These are phyloP conservation scores for Scophthalmus maximus DNA, from an alignment of 2,113 vertebrate species.

Conservation along the genomic window DNA sequence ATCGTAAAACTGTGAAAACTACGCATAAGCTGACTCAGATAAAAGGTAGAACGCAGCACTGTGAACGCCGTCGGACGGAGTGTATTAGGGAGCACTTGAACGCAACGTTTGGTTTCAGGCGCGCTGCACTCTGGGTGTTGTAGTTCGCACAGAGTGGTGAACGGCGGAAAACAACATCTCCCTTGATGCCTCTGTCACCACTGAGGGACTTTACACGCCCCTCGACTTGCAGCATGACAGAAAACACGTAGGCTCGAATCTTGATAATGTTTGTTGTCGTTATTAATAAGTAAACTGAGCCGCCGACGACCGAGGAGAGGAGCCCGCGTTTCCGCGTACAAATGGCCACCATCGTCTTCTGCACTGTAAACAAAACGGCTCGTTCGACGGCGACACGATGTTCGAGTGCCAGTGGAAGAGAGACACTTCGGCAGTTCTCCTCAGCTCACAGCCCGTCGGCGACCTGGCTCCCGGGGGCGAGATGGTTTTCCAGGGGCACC, in stretches of 20 bases:
- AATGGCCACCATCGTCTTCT: conserved; percentile 74
- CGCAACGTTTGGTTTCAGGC: background rate
- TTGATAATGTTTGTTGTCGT: too few relatives aligned
- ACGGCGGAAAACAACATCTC: conserved; percentile 56
- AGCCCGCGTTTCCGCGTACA: background rate
- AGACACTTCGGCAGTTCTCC: background rate
- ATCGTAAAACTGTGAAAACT: too few relatives aligned
- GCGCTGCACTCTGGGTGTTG: conserved; percentile 53
- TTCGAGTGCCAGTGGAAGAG: conserved; percentile 14
- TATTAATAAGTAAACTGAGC: conserved; percentile 16
- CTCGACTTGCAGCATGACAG: conserved; percentile 11
- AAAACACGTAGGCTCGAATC: conserved; percentile 36
- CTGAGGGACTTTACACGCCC: conserved; percentile 37
- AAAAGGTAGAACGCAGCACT: background rate
- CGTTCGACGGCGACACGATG: conserved; percentile 45
- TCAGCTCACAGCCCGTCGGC: background rate
- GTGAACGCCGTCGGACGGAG: background rate
- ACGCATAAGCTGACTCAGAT: too few relatives aligned
- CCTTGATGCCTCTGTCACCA: conserved; percentile 38
- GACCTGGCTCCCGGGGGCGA: conserved; percentile 38
- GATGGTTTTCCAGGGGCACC: conserved; percentile 56
- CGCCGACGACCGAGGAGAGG: background rate
- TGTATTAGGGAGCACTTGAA: background rate
- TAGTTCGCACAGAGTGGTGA: background rate
- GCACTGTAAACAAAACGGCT: conserved; percentile 48